phyloP scores from a whole-genome alignment of 2,113 vertebrate genomes.

The Lasiurus borealis region DNA sequence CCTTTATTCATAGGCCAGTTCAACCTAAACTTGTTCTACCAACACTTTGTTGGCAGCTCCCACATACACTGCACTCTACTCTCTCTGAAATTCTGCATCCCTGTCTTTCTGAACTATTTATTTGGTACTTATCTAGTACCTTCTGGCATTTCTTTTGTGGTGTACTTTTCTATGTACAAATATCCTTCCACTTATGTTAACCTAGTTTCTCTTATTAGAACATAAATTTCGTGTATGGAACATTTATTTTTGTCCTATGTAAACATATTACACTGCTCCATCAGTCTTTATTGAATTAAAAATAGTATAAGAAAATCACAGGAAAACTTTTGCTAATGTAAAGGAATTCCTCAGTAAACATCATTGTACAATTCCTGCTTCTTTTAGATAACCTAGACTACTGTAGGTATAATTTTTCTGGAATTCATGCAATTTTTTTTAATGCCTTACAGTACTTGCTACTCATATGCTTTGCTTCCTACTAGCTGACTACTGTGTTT shows the following conservation, averaged over 20 bases:
- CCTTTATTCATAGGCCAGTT: background rate
- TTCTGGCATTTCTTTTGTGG: slow-evolving; percentile 7
- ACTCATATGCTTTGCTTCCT: background rate
- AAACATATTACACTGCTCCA: background rate
- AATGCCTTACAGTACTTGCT: background rate
- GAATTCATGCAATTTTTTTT: background rate
- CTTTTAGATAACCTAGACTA: background rate
- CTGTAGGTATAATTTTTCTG: background rate
- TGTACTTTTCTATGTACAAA: background rate
- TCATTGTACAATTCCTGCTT: background rate
- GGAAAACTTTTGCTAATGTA: slow-evolving; percentile 11
- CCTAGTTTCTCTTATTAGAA: slow-evolving; percentile 36
- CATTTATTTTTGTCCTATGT: slow-evolving; percentile 21
- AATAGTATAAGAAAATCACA: slow-evolving; percentile 23
- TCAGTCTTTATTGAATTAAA: slow-evolving; percentile 43
- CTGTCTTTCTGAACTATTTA: slow-evolving; percentile 5
- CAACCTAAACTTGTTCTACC: background rate
- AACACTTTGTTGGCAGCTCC: background rate
- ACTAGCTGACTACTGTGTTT: background rate
- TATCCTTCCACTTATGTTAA: background rate
- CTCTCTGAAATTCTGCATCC: slow-evolving; percentile 20
- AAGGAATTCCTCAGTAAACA: slow-evolving; percentile 1
- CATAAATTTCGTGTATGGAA: background rate
- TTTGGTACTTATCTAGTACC: background rate
- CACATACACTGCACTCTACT: background rate